Percentiles rank a stretch among this genome's conserved stretches.
These are phyloP conservation scores for Elymnias hypermnestra DNA, from an alignment of 1,140 invertebrate genomes.

Conservation along the genomic window DNA sequence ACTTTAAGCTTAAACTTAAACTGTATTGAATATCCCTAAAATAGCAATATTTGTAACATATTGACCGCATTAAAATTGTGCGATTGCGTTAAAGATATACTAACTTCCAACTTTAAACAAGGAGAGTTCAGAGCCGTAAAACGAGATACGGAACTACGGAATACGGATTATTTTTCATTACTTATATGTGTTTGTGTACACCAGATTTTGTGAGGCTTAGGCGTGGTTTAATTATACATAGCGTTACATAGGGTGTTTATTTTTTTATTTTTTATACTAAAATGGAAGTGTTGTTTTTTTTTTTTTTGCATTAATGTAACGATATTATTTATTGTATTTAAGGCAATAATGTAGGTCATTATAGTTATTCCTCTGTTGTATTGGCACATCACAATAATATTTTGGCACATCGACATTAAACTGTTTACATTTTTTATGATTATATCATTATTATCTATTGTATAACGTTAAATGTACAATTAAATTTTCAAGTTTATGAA, in stretches of 20 bases:
- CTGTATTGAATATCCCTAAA: too few relatives aligned
- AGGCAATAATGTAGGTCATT: neutral
- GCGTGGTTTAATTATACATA: neutral
- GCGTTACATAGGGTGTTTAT: neutral
- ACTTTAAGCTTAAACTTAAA: too few relatives aligned
- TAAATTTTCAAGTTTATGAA: conserved; percentile 7
- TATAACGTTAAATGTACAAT: conserved; percentile 27
- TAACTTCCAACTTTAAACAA: too few relatives aligned
- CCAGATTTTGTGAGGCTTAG: too few relatives aligned
- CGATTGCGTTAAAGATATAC: too few relatives aligned
- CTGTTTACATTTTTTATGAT: conserved; percentile 29
- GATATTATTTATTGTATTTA: neutral
- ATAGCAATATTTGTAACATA: too few relatives aligned
- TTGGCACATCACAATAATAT: conserved; percentile 31
- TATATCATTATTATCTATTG: conserved; percentile 26
- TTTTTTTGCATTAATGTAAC: neutral
- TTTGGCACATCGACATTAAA: conserved; percentile 36
- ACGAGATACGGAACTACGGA: too few relatives aligned
- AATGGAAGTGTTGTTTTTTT: conserved; percentile 1
- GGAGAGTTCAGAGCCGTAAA: too few relatives aligned
- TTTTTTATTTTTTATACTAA: neutral
- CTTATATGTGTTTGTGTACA: too few relatives aligned
- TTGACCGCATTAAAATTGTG: too few relatives aligned
- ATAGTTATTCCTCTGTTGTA: conserved; percentile 11
- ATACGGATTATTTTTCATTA: too few relatives aligned